These are phyloP conservation scores for Lottia gigantea DNA, from an alignment of 2,888 invertebrate species.

Conservation along the genomic window DNA sequence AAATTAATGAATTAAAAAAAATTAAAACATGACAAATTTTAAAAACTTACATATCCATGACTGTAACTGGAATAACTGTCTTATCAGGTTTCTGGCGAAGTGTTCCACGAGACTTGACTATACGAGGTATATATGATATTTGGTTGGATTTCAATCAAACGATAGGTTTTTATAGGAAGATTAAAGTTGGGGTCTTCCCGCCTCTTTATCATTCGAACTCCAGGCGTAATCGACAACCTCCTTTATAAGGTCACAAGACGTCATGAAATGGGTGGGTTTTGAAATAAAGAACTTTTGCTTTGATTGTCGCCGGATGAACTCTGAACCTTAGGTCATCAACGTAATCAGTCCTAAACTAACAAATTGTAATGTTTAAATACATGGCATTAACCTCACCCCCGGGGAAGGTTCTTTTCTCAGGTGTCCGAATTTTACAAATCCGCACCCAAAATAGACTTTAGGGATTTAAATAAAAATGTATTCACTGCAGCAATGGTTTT, in stretches of 20 bases:
- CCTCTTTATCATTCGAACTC: neutral
- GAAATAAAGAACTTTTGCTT: constrained; percentile 3
- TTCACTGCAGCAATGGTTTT: no score
- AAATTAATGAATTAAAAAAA: no score
- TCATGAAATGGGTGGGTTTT: constrained; percentile 7
- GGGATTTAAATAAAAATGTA: no score
- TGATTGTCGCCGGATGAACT: neutral
- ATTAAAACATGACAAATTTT: no score
- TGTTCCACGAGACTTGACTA: no score
- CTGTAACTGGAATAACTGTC: no score
- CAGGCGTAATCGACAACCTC: neutral
- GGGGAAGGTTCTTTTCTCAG: neutral
- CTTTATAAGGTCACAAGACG: constrained; percentile 9
- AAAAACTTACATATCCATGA: no score
- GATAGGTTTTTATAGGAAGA: constrained; percentile 7
- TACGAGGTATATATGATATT: neutral
- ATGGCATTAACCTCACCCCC: neutral
- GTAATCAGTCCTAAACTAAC: constrained; percentile 7
- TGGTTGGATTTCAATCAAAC: neutral
- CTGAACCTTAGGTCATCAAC: constrained; percentile 2
- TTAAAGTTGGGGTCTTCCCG: neutral
- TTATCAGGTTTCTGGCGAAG: no score
- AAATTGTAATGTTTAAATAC: constrained; percentile 7
- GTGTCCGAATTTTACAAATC: no score
- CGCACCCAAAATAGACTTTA: no score